phyloP scores from a whole-genome alignment of 2,797 vertebrate species.

The Scolopax rusticola region DNA sequence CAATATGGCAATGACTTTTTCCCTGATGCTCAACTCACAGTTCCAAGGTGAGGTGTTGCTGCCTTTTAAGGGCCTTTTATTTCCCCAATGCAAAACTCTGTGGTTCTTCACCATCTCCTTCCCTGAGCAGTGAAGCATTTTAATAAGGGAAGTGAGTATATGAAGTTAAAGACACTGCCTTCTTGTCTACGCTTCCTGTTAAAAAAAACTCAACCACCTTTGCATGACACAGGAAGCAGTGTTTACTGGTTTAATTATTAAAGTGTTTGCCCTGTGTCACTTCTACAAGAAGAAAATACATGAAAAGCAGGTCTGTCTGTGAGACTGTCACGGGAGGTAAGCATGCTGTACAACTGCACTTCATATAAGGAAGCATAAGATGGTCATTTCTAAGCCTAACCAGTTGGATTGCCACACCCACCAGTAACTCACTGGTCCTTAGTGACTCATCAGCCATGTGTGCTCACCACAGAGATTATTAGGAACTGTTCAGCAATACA shows the following conservation, averaged over 20 bases:
- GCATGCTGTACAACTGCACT: background rate
- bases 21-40: background rate
- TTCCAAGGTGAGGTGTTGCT: background rate
- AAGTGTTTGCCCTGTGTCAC: background rate
- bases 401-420: background rate
- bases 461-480: background rate
- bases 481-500: background rate
- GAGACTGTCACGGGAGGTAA: background rate
- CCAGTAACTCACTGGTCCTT: background rate
- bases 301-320: background rate
- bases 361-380: background rate
- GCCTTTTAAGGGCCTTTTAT: background rate
- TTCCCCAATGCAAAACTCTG: background rate
- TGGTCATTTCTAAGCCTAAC: background rate
- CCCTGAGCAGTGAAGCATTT: background rate
- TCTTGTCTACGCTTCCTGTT: background rate
- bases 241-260: background rate
- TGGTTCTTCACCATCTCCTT: background rate
- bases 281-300: background rate
- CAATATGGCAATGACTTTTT: background rate
- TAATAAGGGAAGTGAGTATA: background rate
- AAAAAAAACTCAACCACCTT: background rate
- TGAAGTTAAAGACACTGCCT: background rate
- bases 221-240: background rate
- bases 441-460: background rate